Conservation (phyloP, 2,113 vertebrate species). For the Hyaena hyaena region DNA sequence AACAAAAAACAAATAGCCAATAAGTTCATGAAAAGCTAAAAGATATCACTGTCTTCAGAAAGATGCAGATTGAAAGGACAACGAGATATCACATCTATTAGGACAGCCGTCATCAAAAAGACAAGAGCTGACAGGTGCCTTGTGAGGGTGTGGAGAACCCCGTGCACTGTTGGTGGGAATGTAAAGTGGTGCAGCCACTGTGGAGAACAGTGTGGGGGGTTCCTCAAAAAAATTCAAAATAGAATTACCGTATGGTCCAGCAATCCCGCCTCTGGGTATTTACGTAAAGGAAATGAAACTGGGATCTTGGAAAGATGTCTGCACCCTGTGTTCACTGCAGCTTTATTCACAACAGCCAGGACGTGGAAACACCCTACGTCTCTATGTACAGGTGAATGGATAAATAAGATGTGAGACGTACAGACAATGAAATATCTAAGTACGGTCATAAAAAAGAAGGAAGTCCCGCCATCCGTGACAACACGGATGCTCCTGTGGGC, state of each 20-base stretch:
- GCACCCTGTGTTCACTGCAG: background rate
- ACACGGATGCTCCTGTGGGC: fast-evolving
- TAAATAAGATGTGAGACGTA: background rate
- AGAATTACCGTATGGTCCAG: fast-evolving
- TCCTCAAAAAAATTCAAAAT: background rate
- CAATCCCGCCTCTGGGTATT: background rate
- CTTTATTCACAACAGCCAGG: background rate
- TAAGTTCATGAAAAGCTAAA: too few relatives aligned
- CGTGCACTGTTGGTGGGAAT: fast-evolving
- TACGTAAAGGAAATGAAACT: background rate
- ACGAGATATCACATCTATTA: fast-evolving
- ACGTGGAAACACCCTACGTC: background rate
- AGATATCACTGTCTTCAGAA: background rate
- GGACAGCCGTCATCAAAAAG: fast-evolving
- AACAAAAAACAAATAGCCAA: too few relatives aligned
- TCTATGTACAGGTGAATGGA: background rate
- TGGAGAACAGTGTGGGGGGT: too few relatives aligned
- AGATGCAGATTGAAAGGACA: fast-evolving
- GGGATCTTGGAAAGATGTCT: background rate
- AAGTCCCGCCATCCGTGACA: fast-evolving
- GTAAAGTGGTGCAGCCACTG: fast-evolving
- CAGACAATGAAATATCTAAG: fast-evolving
- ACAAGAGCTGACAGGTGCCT: background rate
- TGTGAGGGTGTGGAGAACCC: fast-evolving
- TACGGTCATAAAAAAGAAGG: background rate